These are phyloP conservation scores for Caenorhabditis sp. DNA, from an alignment of 2,888 invertebrate genomes.

Conservation along the genomic window DNA sequence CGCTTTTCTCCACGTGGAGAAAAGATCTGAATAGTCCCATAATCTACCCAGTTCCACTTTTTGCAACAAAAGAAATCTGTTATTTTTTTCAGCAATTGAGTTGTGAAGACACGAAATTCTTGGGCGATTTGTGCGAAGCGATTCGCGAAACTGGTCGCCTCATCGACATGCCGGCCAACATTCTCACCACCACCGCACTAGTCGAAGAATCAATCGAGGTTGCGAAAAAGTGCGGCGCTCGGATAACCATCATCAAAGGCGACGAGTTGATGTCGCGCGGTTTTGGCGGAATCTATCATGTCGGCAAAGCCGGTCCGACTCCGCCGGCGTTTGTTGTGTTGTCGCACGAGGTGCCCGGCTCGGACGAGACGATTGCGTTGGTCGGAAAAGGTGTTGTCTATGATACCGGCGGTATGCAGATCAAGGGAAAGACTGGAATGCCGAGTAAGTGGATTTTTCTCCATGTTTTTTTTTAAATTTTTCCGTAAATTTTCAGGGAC, in stretches of 20 bases:
- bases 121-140: constrained; percentile 70
- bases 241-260: constrained; percentile 73
- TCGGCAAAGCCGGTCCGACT: constrained; percentile 81
- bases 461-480: no score
- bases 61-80: no score
- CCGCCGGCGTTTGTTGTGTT: constrained; percentile 80
- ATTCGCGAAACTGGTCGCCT: constrained; percentile 82
- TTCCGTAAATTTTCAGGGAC: no score
- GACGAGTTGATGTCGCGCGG: constrained; percentile 81
- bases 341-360: constrained; percentile 74
- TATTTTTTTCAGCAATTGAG: constrained; percentile 19
- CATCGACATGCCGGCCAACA: constrained; percentile 85
- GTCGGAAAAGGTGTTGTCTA: constrained; percentile 94
- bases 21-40: no score
- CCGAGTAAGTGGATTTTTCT: constrained; percentile 50
- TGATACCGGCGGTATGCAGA: constrained; percentile 90
- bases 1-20: no score
- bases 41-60: no score
- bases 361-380: constrained; percentile 80
- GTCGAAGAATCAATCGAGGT: constrained; percentile 76
- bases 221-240: constrained; percentile 38
- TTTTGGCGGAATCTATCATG: constrained; percentile 84
- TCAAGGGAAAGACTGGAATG: constrained; percentile 80
- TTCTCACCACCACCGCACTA: constrained; percentile 81
- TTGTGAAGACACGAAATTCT: constrained; percentile 69